Percentiles rank a stretch among this genome's conserved stretches.
phyloP scores from a whole-genome alignment of 2,888 invertebrate genomes.

The Phortica magna region DNA sequence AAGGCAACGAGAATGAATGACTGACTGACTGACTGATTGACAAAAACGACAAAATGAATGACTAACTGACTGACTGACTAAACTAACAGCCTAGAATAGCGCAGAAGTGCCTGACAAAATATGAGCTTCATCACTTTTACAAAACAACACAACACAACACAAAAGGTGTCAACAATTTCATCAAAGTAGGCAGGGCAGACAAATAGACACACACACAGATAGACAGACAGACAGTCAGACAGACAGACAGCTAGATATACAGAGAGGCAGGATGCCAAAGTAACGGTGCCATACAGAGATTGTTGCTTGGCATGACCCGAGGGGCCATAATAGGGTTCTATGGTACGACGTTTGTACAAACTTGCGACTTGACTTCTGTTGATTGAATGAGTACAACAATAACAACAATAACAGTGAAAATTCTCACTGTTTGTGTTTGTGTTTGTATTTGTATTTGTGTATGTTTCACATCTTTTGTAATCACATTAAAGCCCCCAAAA shows the following conservation, averaged over 20 bases:
- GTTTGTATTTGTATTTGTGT: neutral
- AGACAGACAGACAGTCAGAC: neutral
- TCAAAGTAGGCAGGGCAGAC: slow-evolving; percentile 30
- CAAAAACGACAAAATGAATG: neutral
- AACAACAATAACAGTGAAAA: neutral
- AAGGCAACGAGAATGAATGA: slow-evolving; percentile 20
- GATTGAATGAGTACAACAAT: slow-evolving; percentile 17
- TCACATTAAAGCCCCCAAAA: slow-evolving; percentile 35
- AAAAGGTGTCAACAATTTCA: slow-evolving; percentile 58
- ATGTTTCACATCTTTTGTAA: slow-evolving; percentile 31
- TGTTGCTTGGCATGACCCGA: neutral
- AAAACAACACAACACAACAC: slow-evolving; percentile 32
- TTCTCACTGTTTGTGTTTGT: neutral
- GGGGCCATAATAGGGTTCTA: neutral
- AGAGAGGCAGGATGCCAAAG: slow-evolving; percentile 37
- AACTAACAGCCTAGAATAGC: neutral
- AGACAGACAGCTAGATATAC: neutral
- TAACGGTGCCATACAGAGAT: slow-evolving; percentile 24
- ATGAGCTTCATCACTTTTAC: neutral
- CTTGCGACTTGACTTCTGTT: slow-evolving; percentile 1
- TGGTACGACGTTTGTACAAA: neutral
- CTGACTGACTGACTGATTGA: slow-evolving; percentile 27
- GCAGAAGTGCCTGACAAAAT: neutral
- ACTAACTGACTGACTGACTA: slow-evolving; percentile 13
- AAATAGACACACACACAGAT: neutral